Evolutionary conservation across 1,140 invertebrate genomes (phyloP).

Genomic region (Drusus annulatus): DNA sequence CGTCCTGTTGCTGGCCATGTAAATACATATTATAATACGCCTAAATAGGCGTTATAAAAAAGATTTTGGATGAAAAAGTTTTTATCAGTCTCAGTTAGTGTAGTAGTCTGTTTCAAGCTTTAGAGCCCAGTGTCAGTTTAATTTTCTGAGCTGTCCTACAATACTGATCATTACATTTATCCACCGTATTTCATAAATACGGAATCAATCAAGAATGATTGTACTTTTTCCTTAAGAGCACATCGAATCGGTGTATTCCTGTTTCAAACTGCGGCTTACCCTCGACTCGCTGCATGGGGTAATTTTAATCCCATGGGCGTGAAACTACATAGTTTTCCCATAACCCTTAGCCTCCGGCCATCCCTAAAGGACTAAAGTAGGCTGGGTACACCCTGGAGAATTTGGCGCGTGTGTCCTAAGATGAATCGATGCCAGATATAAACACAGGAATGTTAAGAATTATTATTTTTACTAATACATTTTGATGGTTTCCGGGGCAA

Average conservation of each 20-base stretch:
- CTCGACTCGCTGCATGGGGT: not conserved
- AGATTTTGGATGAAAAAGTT: no score
- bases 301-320: constrained; percentile 25
- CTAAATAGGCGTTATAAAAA: no score
- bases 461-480: not conserved
- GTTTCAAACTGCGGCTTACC: not conserved
- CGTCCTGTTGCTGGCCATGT: no score
- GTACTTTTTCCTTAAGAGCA: not conserved
- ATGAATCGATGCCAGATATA: not conserved
- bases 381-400: not conserved
- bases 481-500: not conserved
- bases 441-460: not conserved
- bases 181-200: no score
- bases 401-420: constrained; percentile 2
- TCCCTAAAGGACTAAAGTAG: no score
- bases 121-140: no score
- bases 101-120: no score
- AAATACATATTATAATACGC: no score
- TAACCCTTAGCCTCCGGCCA: not conserved
- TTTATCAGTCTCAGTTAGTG: no score
- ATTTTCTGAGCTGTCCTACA: no score
- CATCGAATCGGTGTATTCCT: not conserved
- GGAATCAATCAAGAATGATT: not conserved
- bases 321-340: constrained; percentile 1
- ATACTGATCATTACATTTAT: no score